Evolutionary conservation across 2,797 vertebrate genomes (phyloP).

Genomic region (Halcyon leucocephala): DNA sequence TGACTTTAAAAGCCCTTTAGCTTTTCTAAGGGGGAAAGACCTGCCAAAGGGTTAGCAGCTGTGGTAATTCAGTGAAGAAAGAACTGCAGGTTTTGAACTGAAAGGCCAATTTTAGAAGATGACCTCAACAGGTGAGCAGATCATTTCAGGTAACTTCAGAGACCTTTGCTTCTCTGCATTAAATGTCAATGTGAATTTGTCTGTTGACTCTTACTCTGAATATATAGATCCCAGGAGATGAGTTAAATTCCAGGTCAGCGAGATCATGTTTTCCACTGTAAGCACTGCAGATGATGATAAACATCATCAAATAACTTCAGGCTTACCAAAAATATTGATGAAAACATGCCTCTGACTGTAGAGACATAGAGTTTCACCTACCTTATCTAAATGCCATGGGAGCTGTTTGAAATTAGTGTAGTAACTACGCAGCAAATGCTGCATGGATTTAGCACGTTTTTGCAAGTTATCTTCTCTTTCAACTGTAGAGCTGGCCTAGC

Average conservation of each 20-base stretch:
- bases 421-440: neutral
- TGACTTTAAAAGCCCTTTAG: neutral
- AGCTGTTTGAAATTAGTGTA: neutral
- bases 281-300: constrained; percentile 43
- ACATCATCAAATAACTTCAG: constrained; percentile 31
- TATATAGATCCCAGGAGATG: constrained; percentile 17
- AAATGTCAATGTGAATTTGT: constrained; percentile 10
- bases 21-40: neutral
- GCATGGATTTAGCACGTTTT: neutral
- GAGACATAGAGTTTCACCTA: neutral
- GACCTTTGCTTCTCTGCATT: constrained; percentile 21
- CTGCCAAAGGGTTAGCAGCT: neutral
- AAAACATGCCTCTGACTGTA: constrained; percentile 15
- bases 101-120: neutral
- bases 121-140: constrained; percentile 26
- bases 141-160: constrained; percentile 28
- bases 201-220: neutral
- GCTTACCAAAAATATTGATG: neutral
- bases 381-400: neutral
- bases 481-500: fast-evolving
- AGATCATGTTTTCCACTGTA: constrained; percentile 57
- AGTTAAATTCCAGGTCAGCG: constrained; percentile 52
- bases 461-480: neutral
- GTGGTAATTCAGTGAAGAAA: neutral
- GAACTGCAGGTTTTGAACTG: neutral